Percentiles rank a stretch among this genome's conserved stretches.
Evolutionary conservation across 2,113 vertebrate species (phyloP).

Genomic region (Tonatia bakeri): DNA sequence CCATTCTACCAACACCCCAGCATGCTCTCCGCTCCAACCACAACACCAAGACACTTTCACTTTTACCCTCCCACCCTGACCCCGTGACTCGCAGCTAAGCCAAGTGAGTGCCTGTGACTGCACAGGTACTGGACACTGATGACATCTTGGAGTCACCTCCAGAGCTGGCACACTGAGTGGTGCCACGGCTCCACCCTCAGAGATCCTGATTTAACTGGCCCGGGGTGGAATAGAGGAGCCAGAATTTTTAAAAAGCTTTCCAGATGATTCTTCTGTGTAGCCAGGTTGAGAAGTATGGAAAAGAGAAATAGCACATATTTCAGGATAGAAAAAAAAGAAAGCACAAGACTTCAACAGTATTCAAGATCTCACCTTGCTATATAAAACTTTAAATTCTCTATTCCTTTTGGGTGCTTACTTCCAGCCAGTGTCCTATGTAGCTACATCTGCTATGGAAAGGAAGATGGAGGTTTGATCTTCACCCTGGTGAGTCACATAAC

Average conservation of each 20-base stretch:
- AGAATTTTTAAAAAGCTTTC: neutral
- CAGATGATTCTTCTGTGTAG: neutral
- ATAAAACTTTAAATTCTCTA: neutral
- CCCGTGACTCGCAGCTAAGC: neutral
- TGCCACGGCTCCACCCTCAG: neutral
- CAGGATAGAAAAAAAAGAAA: neutral
- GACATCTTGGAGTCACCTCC: neutral
- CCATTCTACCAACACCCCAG: neutral
- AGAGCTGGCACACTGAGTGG: neutral
- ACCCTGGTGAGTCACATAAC: neutral
- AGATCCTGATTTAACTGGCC: neutral
- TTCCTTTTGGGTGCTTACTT: neutral
- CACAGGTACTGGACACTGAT: neutral
- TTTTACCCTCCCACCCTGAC: neutral
- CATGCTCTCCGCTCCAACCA: neutral
- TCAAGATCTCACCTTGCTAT: neutral
- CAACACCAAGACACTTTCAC: neutral
- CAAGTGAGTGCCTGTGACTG: neutral
- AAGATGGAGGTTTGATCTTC: constrained; percentile 22
- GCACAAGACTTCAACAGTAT: neutral
- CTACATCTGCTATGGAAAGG: neutral
- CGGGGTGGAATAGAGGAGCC: neutral
- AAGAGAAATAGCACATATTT: neutral
- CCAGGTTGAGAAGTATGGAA: neutral
- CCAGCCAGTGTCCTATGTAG: neutral